Evolutionary conservation across 2,113 vertebrate genomes (phyloP).

Genomic region (Embiotoca jacksoni): DNA sequence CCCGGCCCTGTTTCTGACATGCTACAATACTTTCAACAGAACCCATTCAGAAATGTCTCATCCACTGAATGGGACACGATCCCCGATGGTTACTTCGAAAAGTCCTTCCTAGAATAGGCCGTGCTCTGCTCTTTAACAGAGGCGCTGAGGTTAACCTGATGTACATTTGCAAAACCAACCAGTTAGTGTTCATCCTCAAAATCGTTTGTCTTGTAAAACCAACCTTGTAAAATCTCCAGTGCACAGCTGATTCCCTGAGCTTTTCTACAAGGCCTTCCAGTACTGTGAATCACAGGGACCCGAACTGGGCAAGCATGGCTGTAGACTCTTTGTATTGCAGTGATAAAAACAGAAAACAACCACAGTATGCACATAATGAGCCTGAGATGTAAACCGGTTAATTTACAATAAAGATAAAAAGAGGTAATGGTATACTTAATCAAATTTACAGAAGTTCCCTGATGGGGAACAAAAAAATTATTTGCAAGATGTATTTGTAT

Average conservation of each 20-base stretch:
- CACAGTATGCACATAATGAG: background rate
- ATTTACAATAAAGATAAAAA: background rate
- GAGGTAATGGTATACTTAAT: background rate
- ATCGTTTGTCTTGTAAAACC: constrained; percentile 18
- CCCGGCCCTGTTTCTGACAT: background rate
- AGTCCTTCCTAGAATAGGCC: background rate
- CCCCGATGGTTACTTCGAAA: background rate
- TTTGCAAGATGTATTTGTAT: constrained; percentile 37
- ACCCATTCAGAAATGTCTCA: background rate
- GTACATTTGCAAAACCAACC: constrained; percentile 2
- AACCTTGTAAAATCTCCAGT: constrained; percentile 14
- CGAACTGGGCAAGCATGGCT: background rate
- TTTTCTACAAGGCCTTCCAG: background rate
- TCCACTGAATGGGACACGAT: background rate
- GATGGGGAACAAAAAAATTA: constrained; percentile 30
- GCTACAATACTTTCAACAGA: background rate
- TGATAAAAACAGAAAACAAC: background rate
- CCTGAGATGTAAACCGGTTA: background rate
- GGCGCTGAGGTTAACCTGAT: constrained; percentile 9
- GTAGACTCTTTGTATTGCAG: background rate
- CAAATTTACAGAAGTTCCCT: constrained; percentile 4
- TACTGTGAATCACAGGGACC: background rate
- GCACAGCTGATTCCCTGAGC: background rate
- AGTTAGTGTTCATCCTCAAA: background rate
- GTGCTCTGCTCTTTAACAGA: constrained; percentile 3